These are phyloP conservation scores for Drosophila subobscura DNA, from an alignment of 1,140 invertebrate genomes.

Conservation along the genomic window DNA sequence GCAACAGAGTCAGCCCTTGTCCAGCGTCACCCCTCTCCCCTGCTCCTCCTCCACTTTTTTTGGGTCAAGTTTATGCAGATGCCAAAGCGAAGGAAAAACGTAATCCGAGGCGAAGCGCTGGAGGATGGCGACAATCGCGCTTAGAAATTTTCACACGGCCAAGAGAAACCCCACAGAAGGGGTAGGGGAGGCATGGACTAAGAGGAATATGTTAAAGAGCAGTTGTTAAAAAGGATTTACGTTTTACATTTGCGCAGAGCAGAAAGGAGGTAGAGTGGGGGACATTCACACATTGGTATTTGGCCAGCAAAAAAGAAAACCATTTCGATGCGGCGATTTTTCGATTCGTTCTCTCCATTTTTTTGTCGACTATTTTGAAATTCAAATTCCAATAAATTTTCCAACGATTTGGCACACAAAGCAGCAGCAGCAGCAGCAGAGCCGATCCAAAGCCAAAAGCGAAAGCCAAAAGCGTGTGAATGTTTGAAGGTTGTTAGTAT, in stretches of 20 bases:
- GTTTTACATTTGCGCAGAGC: slow-evolving; percentile 67
- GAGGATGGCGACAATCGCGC: slow-evolving; percentile 69
- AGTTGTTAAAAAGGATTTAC: slow-evolving; percentile 82
- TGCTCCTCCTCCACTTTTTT: slow-evolving; percentile 35
- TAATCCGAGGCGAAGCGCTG: slow-evolving; percentile 34
- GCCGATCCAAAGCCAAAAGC: slow-evolving; percentile 3
- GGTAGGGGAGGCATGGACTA: not conserved
- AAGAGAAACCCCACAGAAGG: not conserved
- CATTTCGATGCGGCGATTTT: slow-evolving; percentile 74
- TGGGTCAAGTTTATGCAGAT: slow-evolving; percentile 82
- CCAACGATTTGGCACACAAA: slow-evolving; percentile 80
- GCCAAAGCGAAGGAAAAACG: slow-evolving; percentile 32
- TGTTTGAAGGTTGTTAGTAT: slow-evolving; percentile 36
- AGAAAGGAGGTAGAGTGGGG: slow-evolving; percentile 4
- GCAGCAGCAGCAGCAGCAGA: slow-evolving; percentile 12
- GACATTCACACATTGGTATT: slow-evolving; percentile 72
- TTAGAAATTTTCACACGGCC: slow-evolving; percentile 76
- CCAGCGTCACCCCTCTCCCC: slow-evolving; percentile 27
- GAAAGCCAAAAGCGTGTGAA: slow-evolving; percentile 14
- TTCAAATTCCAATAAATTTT: slow-evolving; percentile 82
- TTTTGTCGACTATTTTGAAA: slow-evolving; percentile 63
- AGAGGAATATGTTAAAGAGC: slow-evolving; percentile 75
- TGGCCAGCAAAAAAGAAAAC: slow-evolving; percentile 47
- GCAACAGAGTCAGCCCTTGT: slow-evolving; percentile 1
- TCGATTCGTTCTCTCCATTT: slow-evolving; percentile 11